phyloP scores from a whole-genome alignment of 2,888 invertebrate species.

The Caenorhabditis uteleia region DNA sequence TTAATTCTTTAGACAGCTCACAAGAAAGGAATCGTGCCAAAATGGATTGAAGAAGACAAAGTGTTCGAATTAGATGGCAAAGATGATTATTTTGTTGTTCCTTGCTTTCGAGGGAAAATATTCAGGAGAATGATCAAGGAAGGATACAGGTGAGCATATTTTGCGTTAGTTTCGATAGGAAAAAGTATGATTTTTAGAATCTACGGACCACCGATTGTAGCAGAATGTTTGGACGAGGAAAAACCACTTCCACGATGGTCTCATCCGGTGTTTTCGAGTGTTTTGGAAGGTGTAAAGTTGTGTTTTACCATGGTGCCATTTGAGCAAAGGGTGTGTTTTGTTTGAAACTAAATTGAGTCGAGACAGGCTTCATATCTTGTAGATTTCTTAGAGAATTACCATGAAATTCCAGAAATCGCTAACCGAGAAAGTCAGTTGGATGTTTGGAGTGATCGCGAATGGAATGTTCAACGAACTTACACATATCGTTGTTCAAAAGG shows the following conservation, averaged over 20 bases:
- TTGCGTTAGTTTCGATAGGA: too few relatives aligned
- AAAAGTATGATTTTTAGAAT: too few relatives aligned
- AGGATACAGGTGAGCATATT: too few relatives aligned
- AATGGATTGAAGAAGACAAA: slow-evolving; percentile 29
- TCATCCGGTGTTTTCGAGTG: slow-evolving; percentile 44
- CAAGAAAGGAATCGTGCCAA: slow-evolving; percentile 17
- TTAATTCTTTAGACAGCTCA: slow-evolving; percentile 6
- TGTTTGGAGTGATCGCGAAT: slow-evolving; percentile 38
- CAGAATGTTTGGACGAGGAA: slow-evolving; percentile 27
- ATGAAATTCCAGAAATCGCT: slow-evolving; percentile 18
- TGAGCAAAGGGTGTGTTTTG: slow-evolving; percentile 16
- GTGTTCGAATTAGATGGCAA: slow-evolving; percentile 6
- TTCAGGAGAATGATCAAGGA: slow-evolving; percentile 14
- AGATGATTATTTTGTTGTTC: slow-evolving; percentile 38
- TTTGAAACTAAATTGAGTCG: background rate
- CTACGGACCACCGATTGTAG: slow-evolving; percentile 36
- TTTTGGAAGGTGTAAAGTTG: slow-evolving; percentile 38
- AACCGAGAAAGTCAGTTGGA: slow-evolving; percentile 36
- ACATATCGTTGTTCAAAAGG: slow-evolving; percentile 46
- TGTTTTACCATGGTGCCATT: slow-evolving; percentile 32
- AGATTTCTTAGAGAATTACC: background rate
- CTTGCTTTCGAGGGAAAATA: slow-evolving; percentile 28
- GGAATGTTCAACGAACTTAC: slow-evolving; percentile 38
- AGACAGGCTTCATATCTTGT: background rate
- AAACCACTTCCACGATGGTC: slow-evolving; percentile 35